Evolutionary conservation across 1,140 invertebrate species (phyloP).

Genomic region (Scaptomyza pallida): DNA sequence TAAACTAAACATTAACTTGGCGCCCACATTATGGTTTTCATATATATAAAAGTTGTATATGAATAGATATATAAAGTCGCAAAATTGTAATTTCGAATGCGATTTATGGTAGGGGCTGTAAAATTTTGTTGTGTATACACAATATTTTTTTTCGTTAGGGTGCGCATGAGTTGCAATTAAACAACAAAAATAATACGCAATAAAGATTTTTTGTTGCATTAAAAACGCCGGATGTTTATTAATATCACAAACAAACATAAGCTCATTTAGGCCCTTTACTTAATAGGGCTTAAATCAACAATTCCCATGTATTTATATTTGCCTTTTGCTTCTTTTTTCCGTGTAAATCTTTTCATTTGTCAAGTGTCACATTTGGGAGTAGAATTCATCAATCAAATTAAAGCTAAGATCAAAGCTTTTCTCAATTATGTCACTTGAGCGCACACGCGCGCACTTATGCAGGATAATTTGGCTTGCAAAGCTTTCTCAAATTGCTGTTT

Average conservation of each 20-base stretch:
- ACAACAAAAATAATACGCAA: constrained; percentile 6
- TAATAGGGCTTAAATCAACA: neutral
- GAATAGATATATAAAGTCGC: constrained; percentile 19
- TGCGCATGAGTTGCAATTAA: neutral
- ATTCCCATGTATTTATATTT: no score
- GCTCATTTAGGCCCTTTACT: neutral
- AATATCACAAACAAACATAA: neutral
- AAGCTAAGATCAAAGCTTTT: constrained; percentile 57
- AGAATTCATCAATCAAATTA: constrained; percentile 71
- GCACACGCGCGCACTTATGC: constrained; percentile 10
- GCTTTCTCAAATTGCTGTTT: constrained; percentile 23
- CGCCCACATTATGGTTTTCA: neutral
- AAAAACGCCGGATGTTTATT: neutral
- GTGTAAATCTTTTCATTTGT: neutral
- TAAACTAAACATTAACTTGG: neutral
- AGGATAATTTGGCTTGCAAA: constrained; percentile 22
- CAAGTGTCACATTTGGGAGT: constrained; percentile 54
- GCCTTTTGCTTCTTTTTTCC: no score
- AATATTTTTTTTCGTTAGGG: constrained; percentile 19
- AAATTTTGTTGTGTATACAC: constrained; percentile 28
- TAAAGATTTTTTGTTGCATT: neutral
- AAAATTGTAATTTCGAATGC: constrained; percentile 27
- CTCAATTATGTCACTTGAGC: constrained; percentile 19
- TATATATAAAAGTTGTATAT: neutral
- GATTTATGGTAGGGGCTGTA: constrained; percentile 32